Conservation (phyloP, 2,797 vertebrate genomes). For the Gorsachius magnificus region DNA sequence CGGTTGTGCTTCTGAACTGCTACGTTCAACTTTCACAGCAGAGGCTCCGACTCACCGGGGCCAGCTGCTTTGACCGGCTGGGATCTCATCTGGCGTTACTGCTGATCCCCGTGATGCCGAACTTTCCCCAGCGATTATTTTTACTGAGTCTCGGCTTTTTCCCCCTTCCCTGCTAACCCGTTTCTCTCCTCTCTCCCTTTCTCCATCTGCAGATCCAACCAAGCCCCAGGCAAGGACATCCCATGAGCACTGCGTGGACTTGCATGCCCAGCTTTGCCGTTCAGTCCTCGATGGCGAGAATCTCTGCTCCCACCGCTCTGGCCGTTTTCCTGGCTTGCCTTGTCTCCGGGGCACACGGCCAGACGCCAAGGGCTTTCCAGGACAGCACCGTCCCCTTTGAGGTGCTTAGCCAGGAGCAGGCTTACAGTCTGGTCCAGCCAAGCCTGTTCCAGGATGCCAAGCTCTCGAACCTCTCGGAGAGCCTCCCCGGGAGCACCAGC, state of each 20-base stretch:
- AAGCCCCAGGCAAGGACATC: background rate
- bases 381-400: background rate
- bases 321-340: constrained; percentile 25
- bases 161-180: background rate
- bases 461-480: background rate
- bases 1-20: background rate
- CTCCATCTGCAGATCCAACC: background rate
- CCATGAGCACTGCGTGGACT: background rate
- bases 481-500: background rate
- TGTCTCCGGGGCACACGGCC: background rate
- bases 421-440: background rate
- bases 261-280: accelerated
- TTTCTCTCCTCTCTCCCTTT: background rate
- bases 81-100: background rate
- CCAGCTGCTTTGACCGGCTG: no score
- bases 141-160: accelerated
- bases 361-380: constrained; percentile 1
- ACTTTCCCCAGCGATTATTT: background rate
- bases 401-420: background rate
- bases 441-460: background rate
- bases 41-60: background rate
- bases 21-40: background rate
- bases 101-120: background rate
- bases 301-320: background rate
- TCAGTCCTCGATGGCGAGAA: accelerated